Evolutionary conservation across 1,140 invertebrate genomes (phyloP), one percentile per base, ranked within the genome.

Genomic region (Copidosoma floridanum): DNA sequence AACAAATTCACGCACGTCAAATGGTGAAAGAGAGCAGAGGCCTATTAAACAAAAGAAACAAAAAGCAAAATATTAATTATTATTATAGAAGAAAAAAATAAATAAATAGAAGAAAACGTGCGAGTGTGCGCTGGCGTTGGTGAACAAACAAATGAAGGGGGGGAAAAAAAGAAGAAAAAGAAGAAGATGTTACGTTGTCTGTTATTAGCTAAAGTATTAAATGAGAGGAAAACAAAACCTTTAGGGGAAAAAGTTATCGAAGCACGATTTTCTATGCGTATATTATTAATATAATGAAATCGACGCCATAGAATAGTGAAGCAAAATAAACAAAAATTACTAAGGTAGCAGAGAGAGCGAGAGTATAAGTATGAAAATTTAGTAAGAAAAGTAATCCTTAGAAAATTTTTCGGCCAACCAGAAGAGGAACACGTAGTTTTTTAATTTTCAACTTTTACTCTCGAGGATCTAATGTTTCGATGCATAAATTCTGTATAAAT

Each of bases 11-110:
- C 16, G 14, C 35, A 32, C 23, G 16, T 24, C n/a, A 41, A 20
- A 47, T 44, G 41, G 26, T 50, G 18, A 61, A 47, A 48, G 23
- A 38, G 41, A 54, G 44, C 16, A 48, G 48, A 53, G 50, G 57
- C 57, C 50, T 60, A 60, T 12, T 41, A 27, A 46, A 26, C 44
- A 46, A 50, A 32, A 21, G 46, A 35, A 44, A 60, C 24, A 3
- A 38, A 44, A 38, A 26, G 6, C 11, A 8, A 35, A 26, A 52
- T 14, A 35, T n/a, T n/a, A n/a, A n/a, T n/a, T n/a, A n/a, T n/a
- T n/a, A n/a, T n/a, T n/a, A n/a, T n/a, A n/a, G n/a, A n/a, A n/a
- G n/a, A n/a, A n/a, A n/a, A n/a, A n/a, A n/a, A n/a, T n/a, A n/a
- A n/a, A n/a, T n/a, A n/a, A n/a, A n/a, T n/a, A n/a, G n/a, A n/a